Conservation (phyloP, 92 coral and sea anemone genomes). For the Muricea muricata region DNA sequence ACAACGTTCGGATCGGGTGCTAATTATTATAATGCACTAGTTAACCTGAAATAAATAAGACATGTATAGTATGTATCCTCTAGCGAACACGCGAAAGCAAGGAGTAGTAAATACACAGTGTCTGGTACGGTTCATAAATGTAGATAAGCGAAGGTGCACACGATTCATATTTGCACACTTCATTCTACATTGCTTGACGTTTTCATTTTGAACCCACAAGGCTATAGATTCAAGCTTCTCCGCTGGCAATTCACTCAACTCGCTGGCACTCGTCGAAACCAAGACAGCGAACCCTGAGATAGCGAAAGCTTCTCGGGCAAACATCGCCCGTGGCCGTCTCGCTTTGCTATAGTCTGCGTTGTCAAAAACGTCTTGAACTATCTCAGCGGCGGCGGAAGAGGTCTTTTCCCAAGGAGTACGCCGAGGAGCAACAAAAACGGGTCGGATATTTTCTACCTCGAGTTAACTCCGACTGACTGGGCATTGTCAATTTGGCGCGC, state of each 20-base stretch:
- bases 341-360: not conserved
- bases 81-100: too few relatives aligned
- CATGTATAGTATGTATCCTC: too few relatives aligned
- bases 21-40: too few relatives aligned
- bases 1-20: too few relatives aligned
- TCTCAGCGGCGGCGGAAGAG: not conserved
- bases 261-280: not conserved
- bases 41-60: too few relatives aligned
- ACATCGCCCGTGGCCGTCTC: not conserved
- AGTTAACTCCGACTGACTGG: slow-evolving; percentile 94
- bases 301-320: not conserved
- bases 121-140: too few relatives aligned
- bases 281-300: not conserved
- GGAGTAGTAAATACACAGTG: too few relatives aligned
- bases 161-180: too few relatives aligned
- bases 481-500: slow-evolving; percentile 90
- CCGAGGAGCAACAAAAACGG: not conserved
- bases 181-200: not conserved
- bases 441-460: slow-evolving; percentile 10
- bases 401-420: not conserved
- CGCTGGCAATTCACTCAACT: not conserved
- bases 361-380: not conserved
- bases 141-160: too few relatives aligned
- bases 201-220: not conserved
- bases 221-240: not conserved